Evolutionary conservation across 2,113 vertebrate genomes (phyloP), one percentile per base, ranked within the genome.

Genomic region (Cricetomys ansorgei): DNA sequence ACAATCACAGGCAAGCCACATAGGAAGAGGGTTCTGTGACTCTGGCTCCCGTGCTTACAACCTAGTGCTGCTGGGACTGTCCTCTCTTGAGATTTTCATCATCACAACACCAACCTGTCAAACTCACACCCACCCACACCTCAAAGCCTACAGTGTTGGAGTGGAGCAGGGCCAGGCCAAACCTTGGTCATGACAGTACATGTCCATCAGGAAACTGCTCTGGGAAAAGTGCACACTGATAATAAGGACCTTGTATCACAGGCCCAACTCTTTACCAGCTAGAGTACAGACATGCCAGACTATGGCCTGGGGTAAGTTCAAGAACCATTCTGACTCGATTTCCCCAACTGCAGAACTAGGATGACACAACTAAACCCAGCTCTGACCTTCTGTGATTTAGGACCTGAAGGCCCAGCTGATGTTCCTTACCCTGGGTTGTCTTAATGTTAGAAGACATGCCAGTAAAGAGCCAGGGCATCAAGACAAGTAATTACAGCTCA

Each of bases 331-430:
- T 9, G 50, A 84, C 43, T 95, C 75, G 37, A 57, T 80, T 90
- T 97, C 64, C 85, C n/a, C 40, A 43, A 25, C 75, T 88, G 69
- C 45, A 95, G 29, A 88, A 89, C 43, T 29, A 45, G 59, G 84
- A 43, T 67, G 3, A 43, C 3, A 3, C 29, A 43, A 92, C 2
- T 65, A 83, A 94, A 77, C 31, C 50, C 73, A 84, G 55, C 10
- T 48, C 59, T 80, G 80, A 90, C 73, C 64, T 50, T 91, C 50
- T 43, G 37, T 37, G 53, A 64, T 21, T 69, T 69, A 67, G 45
- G 73, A 27, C 6, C 88, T 45, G 70, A 94, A 40, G 2, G 31
- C 29, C 84, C 92, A 5, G 4, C 0, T 65, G 29, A 53, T 13
- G n/a, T 34, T 8, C 73, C 50, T n/a, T 29, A 13, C 2, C 29